Evolutionary conservation across 2,888 invertebrate genomes (phyloP).

Genomic region (Hypselothyrea guttata): DNA sequence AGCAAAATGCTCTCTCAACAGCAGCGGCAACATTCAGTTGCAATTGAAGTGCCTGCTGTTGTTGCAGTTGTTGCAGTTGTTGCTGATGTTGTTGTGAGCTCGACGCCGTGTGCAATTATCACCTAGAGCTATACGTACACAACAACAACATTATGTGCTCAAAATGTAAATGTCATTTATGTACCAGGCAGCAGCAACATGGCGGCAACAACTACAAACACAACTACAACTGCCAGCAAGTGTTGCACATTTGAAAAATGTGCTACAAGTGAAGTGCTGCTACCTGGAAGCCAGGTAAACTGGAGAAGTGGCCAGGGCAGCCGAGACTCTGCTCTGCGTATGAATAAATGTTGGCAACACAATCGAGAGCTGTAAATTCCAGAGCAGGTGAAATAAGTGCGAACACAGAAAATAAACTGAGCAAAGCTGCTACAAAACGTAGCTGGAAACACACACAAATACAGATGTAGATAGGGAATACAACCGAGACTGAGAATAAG

Average conservation of each 20-base stretch:
- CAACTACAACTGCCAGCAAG: conserved; percentile 43
- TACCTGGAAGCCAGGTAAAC: conserved; percentile 17
- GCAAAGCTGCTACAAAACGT: background rate
- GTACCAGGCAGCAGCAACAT: conserved; percentile 42
- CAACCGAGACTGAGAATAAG: background rate
- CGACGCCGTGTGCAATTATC: conserved; percentile 66
- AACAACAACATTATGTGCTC: conserved; percentile 62
- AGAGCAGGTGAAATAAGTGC: conserved; percentile 57
- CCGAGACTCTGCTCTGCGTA: conserved; percentile 28
- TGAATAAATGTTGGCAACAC: conserved; percentile 69
- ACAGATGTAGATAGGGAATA: background rate
- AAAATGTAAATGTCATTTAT: conserved; percentile 72
- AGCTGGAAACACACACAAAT: background rate
- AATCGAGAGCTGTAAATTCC: conserved; percentile 68
- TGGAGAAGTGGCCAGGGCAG: conserved; percentile 11
- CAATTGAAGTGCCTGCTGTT: conserved; percentile 42
- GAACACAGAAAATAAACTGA: conserved; percentile 12
- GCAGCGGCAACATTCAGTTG: conserved; percentile 42
- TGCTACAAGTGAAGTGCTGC: conserved; percentile 56
- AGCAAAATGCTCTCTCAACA: conserved; percentile 42
- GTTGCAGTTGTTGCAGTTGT: conserved; percentile 30
- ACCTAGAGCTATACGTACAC: conserved; percentile 44
- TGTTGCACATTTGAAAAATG: conserved; percentile 73
- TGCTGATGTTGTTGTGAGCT: conserved; percentile 43
- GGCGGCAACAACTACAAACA: conserved; percentile 30